Conservation (phyloP, 2,113 vertebrate species). For the Leucosticte australis region DNA sequence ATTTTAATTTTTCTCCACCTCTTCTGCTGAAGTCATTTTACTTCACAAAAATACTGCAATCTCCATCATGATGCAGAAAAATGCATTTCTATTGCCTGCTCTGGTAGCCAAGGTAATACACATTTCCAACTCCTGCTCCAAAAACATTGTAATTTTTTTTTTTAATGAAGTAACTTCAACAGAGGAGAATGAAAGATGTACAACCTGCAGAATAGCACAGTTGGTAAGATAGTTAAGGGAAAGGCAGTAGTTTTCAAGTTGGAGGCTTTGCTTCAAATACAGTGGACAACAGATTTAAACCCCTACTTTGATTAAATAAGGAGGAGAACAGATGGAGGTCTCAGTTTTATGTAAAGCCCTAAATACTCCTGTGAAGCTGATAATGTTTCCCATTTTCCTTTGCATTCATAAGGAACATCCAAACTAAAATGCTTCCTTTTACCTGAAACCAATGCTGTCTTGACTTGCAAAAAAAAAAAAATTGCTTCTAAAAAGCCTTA, state of each 20-base stretch:
- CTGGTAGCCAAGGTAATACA: not conserved
- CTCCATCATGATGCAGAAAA: not conserved
- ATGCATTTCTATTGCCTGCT: not conserved
- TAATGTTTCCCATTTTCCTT: not conserved
- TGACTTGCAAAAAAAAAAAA: not conserved
- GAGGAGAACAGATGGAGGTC: not conserved
- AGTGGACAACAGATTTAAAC: not conserved
- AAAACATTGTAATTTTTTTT: not conserved
- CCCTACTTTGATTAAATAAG: not conserved
- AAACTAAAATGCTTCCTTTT: not conserved
- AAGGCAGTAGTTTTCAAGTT: not conserved
- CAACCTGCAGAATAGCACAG: not conserved
- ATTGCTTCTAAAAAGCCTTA: not conserved
- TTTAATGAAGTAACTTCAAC: not conserved
- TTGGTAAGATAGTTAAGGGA: not conserved
- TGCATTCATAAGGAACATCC: not conserved
- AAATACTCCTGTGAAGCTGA: not conserved
- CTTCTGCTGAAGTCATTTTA: slow-evolving; percentile 20
- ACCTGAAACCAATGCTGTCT: not conserved
- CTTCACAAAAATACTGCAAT: not conserved
- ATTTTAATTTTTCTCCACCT: not conserved
- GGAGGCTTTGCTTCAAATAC: not conserved
- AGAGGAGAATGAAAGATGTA: not conserved
- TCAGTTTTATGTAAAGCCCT: not conserved
- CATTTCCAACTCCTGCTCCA: not conserved